phyloP scores from a whole-genome alignment of 2,797 vertebrate species.

The Lepidocolaptes lacrymiger region DNA sequence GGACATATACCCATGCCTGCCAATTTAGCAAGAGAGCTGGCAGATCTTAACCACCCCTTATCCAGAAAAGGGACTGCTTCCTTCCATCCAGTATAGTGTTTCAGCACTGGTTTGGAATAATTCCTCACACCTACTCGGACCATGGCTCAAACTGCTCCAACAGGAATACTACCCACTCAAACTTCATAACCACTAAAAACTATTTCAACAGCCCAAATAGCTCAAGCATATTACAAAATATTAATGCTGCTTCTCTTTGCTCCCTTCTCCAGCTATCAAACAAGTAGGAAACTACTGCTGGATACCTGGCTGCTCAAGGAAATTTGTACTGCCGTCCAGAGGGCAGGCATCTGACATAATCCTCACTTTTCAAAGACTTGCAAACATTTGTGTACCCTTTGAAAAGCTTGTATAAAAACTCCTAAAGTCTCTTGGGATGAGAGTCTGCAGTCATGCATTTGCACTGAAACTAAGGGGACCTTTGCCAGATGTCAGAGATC shows the following conservation, averaged over 20 bases:
- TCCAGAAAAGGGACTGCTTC: neutral
- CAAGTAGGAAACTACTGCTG: neutral
- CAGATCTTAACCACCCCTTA: neutral
- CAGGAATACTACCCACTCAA: neutral
- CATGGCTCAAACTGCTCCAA: neutral
- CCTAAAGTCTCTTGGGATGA: neutral
- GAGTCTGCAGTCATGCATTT: neutral
- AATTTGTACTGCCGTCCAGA: neutral
- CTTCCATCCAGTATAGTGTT: neutral
- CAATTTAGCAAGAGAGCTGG: neutral
- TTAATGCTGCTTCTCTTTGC: neutral
- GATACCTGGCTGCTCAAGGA: neutral
- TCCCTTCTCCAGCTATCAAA: neutral
- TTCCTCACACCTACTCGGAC: neutral
- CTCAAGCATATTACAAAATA: neutral
- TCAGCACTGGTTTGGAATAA: neutral
- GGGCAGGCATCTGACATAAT: neutral
- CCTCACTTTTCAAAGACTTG: neutral
- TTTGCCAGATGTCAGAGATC: neutral
- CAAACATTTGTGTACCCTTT: neutral
- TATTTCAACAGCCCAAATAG: neutral
- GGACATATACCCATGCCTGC: neutral
- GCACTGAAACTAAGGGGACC: neutral
- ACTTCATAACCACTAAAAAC: neutral
- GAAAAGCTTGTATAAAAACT: neutral